Evolutionary conservation across 2,113 vertebrate species (phyloP).

Genomic region (Rhinolophus ferrumequinum): DNA sequence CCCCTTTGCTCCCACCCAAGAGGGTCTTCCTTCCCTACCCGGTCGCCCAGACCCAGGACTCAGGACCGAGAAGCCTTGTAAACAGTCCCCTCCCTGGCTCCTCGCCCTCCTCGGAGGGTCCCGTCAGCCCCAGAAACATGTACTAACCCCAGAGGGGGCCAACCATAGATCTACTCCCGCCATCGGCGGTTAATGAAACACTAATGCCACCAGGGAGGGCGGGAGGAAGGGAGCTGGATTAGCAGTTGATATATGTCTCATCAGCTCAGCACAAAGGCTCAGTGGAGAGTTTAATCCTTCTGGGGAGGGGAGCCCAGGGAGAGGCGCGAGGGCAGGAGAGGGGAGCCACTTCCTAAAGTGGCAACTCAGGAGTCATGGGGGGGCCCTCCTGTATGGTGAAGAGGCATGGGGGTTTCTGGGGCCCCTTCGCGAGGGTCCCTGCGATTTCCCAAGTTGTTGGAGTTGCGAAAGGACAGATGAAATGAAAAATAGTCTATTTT

Average conservation of each 20-base stretch:
- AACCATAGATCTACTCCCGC: not conserved
- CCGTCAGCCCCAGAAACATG: not conserved
- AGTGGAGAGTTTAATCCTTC: constrained; percentile 50
- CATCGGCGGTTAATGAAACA: not conserved
- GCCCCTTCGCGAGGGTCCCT: not conserved
- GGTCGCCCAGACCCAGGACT: not conserved
- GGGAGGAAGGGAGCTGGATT: not conserved
- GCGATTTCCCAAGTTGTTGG: not conserved
- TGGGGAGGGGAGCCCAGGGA: not conserved
- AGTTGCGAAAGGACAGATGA: not conserved
- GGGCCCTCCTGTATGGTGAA: not conserved
- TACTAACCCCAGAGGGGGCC: not conserved
- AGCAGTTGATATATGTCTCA: not conserved
- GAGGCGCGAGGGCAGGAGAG: not conserved
- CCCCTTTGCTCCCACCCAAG: not conserved
- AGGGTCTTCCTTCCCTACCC: not conserved
- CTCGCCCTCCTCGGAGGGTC: not conserved
- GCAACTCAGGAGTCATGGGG: not conserved
- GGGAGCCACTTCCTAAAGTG: not conserved
- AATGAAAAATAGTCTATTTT: constrained; percentile 50
- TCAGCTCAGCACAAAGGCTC: not conserved
- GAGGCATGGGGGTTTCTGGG: not conserved
- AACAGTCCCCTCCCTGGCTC: not conserved
- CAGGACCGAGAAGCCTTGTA: not conserved
- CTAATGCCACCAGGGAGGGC: not conserved